These are phyloP conservation scores for Amphiprion percula DNA, from an alignment of 2,113 vertebrate genomes.

Conservation along the genomic window DNA sequence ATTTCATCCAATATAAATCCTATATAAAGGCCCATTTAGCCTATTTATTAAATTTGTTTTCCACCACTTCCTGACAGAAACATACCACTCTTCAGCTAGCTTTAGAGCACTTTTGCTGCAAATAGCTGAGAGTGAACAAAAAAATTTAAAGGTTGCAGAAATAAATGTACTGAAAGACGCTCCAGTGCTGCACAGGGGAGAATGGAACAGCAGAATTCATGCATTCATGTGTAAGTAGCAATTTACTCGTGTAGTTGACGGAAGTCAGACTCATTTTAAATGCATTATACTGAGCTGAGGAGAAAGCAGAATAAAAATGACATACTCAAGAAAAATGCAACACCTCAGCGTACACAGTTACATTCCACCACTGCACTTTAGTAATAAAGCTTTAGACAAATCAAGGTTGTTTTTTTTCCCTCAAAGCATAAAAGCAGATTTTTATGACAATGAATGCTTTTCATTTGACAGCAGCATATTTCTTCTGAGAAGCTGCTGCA, in stretches of 20 bases:
- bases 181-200: not conserved
- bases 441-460: slow-evolving; percentile 4
- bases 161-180: not conserved
- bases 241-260: too few species aligned
- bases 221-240: not conserved
- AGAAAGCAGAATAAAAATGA: not conserved
- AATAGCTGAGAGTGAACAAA: too few species aligned
- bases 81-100: too few species aligned
- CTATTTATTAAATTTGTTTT: too few species aligned
- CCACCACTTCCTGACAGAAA: too few species aligned
- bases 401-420: not conserved
- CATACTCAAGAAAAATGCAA: not conserved
- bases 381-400: too few species aligned
- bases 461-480: not conserved
- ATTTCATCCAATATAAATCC: too few species aligned
- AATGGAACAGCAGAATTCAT: not conserved
- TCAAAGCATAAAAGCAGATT: not conserved
- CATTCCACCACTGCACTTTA: too few species aligned
- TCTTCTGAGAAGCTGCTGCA: not conserved
- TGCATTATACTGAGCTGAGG: not conserved
- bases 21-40: too few species aligned
- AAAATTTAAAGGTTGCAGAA: not conserved
- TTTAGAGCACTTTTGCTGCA: too few species aligned
- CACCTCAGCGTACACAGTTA: too few species aligned
- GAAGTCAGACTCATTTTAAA: not conserved